phyloP scores from a whole-genome alignment of 2,113 vertebrate genomes.

The Gambusia affinis region DNA sequence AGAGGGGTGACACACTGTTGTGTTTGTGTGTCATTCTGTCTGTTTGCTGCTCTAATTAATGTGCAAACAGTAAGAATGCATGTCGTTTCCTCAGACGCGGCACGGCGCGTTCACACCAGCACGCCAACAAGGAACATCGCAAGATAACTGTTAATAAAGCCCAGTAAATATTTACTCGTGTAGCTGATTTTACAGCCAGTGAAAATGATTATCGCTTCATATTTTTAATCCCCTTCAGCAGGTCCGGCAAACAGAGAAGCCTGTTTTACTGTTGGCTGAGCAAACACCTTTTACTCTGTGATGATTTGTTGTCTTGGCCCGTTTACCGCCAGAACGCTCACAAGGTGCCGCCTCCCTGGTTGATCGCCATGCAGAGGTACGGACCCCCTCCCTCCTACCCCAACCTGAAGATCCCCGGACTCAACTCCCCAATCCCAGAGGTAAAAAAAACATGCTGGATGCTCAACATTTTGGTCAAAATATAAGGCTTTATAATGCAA shows the following conservation, averaged over 20 bases:
- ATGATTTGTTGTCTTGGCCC: not conserved
- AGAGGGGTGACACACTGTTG: not conserved
- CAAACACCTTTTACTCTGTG: not conserved
- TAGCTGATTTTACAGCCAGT: not conserved
- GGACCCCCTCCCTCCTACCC: slow-evolving; percentile 92
- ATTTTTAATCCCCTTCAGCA: not conserved
- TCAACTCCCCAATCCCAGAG: slow-evolving; percentile 91
- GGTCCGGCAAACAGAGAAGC: not conserved
- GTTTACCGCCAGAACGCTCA: slow-evolving; percentile 84
- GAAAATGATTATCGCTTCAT: not conserved
- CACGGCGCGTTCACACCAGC: not conserved
- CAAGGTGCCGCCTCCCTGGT: slow-evolving; percentile 92
- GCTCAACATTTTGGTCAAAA: no score
- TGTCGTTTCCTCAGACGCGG: not conserved
- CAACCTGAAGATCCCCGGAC: slow-evolving; percentile 90
- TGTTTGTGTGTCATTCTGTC: not conserved
- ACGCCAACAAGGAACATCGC: not conserved
- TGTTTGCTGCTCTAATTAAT: not conserved
- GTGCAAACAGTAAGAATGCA: not conserved
- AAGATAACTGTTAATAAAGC: not conserved
- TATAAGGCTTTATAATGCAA: no score
- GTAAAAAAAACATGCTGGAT: slow-evolving; percentile 58
- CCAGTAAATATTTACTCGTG: not conserved
- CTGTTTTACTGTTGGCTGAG: not conserved
- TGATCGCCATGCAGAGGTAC: slow-evolving; percentile 93